A percentile compares a stretch with the other conserved stretches of the same genome.
Conservation (phyloP, 1,140 invertebrate genomes). For the Caenorhabditis tropicalis region DNA sequence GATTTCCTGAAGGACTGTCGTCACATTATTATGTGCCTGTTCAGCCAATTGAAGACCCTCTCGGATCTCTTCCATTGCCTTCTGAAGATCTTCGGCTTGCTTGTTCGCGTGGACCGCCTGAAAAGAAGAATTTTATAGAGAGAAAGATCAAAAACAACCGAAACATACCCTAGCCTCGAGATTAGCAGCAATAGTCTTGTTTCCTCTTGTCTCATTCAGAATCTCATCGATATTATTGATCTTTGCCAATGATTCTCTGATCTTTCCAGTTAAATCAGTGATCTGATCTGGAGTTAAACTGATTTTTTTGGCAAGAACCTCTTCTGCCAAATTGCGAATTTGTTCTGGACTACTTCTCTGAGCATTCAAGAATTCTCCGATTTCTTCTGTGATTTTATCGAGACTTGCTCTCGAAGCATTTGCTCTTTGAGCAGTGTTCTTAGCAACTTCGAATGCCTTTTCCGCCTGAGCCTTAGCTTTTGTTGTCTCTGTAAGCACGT, state of each 20-base stretch:
- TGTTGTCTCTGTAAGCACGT: constrained; percentile 48
- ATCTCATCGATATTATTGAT: constrained; percentile 70
- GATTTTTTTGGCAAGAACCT: constrained; percentile 67
- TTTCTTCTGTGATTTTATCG: constrained; percentile 60
- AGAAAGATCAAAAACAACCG: neutral
- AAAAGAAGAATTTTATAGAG: neutral
- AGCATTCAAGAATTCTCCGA: constrained; percentile 64
- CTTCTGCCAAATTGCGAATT: constrained; percentile 65
- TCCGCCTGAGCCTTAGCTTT: constrained; percentile 59
- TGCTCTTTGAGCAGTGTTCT: constrained; percentile 53
- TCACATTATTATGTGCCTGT: constrained; percentile 48
- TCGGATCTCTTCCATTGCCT: constrained; percentile 52
- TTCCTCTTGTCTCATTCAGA: constrained; percentile 66
- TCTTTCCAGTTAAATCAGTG: constrained; percentile 65
- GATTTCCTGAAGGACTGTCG: constrained; percentile 36
- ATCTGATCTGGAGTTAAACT: constrained; percentile 68
- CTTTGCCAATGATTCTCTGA: constrained; percentile 67
- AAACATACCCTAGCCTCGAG: constrained; percentile 64
- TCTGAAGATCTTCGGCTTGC: constrained; percentile 51
- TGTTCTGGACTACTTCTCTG: constrained; percentile 64
- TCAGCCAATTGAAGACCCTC: constrained; percentile 50
- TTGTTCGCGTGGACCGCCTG: constrained; percentile 41
- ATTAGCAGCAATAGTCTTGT: constrained; percentile 66
- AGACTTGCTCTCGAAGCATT: constrained; percentile 63
- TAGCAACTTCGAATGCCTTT: constrained; percentile 55